Conservation (phyloP, 2,797 vertebrate genomes). For the Alca torda region DNA sequence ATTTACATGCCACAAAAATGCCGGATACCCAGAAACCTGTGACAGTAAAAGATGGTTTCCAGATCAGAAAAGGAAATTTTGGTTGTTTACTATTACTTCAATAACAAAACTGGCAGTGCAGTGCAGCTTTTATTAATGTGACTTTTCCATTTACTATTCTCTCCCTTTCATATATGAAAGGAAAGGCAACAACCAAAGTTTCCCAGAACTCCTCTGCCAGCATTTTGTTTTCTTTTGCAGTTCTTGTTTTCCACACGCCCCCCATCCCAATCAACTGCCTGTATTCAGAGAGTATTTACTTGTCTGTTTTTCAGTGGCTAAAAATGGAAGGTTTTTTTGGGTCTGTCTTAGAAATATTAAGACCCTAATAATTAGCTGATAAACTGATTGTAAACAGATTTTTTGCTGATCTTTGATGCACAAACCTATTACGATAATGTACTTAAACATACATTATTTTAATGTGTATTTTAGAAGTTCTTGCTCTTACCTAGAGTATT, state of each 20-base stretch:
- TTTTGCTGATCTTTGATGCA: neutral
- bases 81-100: neutral
- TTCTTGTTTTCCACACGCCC: neutral
- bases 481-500: neutral
- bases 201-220: neutral
- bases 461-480: neutral
- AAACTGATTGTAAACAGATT: neutral
- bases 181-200: neutral
- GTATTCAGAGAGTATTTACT: neutral
- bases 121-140: too few species aligned
- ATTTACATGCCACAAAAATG: accelerated
- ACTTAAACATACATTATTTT: neutral
- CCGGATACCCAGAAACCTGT: neutral
- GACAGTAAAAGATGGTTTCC: neutral
- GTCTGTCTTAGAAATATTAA: neutral
- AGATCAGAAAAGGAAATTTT: neutral
- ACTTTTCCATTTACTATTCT: neutral
- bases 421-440: neutral
- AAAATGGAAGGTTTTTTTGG: neutral
- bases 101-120: accelerated
- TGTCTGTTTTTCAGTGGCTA: neutral
- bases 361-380: neutral
- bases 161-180: neutral
- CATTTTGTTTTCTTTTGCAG: neutral
- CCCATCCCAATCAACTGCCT: neutral